Evolutionary conservation across 2,113 vertebrate genomes (phyloP).

Genomic region (Pygoscelis adeliae): DNA sequence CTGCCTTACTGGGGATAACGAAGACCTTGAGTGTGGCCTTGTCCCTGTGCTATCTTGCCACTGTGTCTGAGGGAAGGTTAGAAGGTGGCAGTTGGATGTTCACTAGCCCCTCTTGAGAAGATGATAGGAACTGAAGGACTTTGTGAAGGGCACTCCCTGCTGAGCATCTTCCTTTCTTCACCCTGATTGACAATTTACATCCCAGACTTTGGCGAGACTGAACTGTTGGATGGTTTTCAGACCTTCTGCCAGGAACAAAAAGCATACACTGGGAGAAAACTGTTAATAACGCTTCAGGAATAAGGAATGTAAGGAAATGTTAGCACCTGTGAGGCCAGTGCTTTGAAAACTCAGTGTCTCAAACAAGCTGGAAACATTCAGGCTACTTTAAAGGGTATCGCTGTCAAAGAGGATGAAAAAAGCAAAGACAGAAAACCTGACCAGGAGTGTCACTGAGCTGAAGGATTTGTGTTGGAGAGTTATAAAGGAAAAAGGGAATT

Average conservation of each 20-base stretch:
- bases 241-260: not conserved
- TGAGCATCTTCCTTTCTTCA: not conserved
- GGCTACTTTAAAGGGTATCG: not conserved
- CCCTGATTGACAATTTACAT: not conserved
- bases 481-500: not conserved
- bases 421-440: not conserved
- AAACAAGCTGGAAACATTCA: not conserved
- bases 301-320: not conserved
- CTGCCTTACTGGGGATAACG: not conserved
- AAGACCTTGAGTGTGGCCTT: not conserved
- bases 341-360: not conserved
- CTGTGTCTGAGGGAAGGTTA: not conserved
- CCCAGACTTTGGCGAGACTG: not conserved
- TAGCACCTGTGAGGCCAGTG: not conserved
- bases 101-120: not conserved
- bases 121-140: not conserved
- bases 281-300: not conserved
- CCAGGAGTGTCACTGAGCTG: not conserved
- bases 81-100: not conserved
- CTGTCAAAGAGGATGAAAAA: not conserved
- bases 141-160: not conserved
- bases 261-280: not conserved
- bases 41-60: not conserved
- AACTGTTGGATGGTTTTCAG: not conserved
- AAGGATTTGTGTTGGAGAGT: not conserved